Conservation (phyloP, 1,140 invertebrate species). For the Monochamus saltuarius region DNA sequence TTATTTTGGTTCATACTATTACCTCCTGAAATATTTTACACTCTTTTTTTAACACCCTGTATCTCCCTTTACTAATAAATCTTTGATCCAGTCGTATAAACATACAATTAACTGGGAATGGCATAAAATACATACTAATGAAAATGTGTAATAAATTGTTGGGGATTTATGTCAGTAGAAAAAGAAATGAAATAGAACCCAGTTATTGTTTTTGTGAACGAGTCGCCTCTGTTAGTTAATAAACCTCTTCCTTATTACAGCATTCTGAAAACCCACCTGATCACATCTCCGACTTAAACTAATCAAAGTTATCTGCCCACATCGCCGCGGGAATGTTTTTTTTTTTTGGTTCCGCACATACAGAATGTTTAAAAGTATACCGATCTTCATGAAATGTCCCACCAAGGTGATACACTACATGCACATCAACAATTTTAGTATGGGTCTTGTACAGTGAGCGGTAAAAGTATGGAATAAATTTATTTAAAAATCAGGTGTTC, state of each 20-base stretch:
- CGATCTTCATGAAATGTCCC: no score
- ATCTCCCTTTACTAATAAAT: no score
- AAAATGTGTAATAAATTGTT: background rate
- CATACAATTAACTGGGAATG: background rate
- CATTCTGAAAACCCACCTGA: constrained; percentile 21
- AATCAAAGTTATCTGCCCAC: constrained; percentile 24
- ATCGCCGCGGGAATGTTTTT: constrained; percentile 15
- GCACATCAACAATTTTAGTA: no score
- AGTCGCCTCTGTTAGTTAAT: constrained; percentile 9
- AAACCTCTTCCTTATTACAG: constrained; percentile 19
- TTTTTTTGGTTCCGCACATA: constrained; percentile 11
- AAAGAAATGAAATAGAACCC: background rate
- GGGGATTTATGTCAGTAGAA: background rate
- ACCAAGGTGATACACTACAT: no score
- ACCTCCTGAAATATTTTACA: no score
- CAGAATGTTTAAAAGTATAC: background rate
- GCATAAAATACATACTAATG: background rate
- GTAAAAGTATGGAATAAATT: no score
- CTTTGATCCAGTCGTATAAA: no score
- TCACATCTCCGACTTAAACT: constrained; percentile 22
- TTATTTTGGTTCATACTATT: no score
- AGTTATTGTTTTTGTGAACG: background rate
- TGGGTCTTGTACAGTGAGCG: no score
- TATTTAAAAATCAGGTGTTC: no score
- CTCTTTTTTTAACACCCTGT: no score